phyloP scores from a whole-genome alignment of 2,113 vertebrate species.

The Thunnus maccoyii region DNA sequence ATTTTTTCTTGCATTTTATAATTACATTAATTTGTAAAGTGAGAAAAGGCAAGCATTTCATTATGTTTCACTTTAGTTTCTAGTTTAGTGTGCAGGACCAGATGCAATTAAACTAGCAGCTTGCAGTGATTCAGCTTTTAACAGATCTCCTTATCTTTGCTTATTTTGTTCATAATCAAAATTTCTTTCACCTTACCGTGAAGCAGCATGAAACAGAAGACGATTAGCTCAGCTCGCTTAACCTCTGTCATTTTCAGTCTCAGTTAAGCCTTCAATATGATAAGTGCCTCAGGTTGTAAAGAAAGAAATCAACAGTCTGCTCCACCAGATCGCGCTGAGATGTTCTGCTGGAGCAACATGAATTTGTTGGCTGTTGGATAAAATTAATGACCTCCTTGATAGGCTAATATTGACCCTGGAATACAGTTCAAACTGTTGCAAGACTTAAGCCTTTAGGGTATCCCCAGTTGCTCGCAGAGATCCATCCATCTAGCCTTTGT shows the following conservation, averaged over 20 bases:
- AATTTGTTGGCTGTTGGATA: fast-evolving
- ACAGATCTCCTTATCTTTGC: not conserved
- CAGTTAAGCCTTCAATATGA: not conserved
- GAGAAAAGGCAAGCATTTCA: not conserved
- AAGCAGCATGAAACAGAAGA: constrained; percentile 42
- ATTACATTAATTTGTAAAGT: no score
- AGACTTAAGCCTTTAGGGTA: no score
- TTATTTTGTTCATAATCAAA: not conserved
- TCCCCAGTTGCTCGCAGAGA: not conserved
- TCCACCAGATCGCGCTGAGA: not conserved
- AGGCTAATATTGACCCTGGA: constrained; percentile 38
- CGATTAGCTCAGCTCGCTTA: not conserved
- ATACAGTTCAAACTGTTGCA: not conserved
- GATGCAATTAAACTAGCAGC: no score
- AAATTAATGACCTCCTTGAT: not conserved
- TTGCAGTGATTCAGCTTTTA: no score
- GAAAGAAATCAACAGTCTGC: no score
- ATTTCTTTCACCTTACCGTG: constrained; percentile 37
- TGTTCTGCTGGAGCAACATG: not conserved
- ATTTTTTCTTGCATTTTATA: no score
- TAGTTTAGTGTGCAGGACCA: no score
- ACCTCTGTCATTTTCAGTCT: constrained; percentile 25
- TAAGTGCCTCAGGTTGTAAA: not conserved
- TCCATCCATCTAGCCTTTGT: not conserved
- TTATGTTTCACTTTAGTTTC: not conserved